Evolutionary conservation across 1,140 invertebrate species (phyloP), one percentile per base, ranked within the genome.

Genomic region (Drosophila pandora): DNA sequence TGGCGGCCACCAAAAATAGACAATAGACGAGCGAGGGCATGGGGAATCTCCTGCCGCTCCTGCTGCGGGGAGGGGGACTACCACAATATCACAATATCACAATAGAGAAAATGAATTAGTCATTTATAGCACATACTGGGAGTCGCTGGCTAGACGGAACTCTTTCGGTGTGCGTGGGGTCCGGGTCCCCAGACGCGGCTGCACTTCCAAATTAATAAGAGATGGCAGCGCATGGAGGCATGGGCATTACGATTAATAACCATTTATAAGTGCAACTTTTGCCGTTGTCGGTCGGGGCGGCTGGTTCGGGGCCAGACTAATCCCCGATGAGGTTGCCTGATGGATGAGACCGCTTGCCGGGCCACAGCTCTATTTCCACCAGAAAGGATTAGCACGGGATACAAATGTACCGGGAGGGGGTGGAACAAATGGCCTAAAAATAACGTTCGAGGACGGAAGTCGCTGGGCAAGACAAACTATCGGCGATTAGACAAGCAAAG

Each of bases 181-280:
- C 79, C 28, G 75, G 79, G 79, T 83, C 79, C 28, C 13, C 67
- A 30, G 30, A 69, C 50, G 58, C 6, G 49, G 41, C 63, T 69
- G 55, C 70, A 75, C 50, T 79, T 56, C 53, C 48, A 48, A 69
- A 79, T 71, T 54, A 67, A 76, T 30, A 59, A 65, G 43, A 61
- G 21, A 39, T 39, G 49, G 68, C 77, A 61, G 68, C 63, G 56
- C 59, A 69, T 67, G 63, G 81, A 64, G 60, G 56, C 59, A 69
- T 67, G 63, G 81, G 82, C 63, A 76, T 76, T 81, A 73, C 79
- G 87, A 87, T 85, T 85, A 87, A 85, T 85, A 85, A 85, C 85
- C 82, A 85, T 85, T 85, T 85, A 67, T 57, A 68, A 61, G 53
- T 71, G 65, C 80, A 82, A 53, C 60, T 60, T 63, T 58, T 71